These are phyloP conservation scores for Sebastes schlegelii DNA, from an alignment of 2,113 vertebrate genomes.

Conservation along the genomic window DNA sequence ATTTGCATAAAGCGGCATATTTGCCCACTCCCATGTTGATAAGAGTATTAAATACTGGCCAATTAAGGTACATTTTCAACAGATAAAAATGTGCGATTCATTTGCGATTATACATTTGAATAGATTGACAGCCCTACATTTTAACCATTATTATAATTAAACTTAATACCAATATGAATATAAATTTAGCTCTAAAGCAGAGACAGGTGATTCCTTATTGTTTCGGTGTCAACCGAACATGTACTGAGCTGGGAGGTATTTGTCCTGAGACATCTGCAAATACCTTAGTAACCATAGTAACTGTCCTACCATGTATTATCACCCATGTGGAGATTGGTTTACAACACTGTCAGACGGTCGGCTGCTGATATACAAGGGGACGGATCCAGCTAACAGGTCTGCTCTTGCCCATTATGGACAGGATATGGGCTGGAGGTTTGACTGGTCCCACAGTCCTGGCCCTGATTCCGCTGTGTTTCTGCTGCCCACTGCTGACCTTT, in stretches of 20 bases:
- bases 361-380: neutral
- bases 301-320: slow-evolving; percentile 8
- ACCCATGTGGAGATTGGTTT: neutral
- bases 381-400: neutral
- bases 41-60: too few species aligned
- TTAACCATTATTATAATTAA: neutral
- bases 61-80: too few species aligned
- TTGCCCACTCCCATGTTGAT: too few species aligned
- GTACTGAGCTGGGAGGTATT: neutral
- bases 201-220: neutral
- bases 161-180: neutral
- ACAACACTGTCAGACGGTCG: neutral
- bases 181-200: neutral
- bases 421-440: neutral
- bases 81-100: too few species aligned
- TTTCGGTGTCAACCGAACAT: neutral
- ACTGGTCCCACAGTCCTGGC: neutral
- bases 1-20: too few species aligned
- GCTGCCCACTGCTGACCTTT: slow-evolving; percentile 2
- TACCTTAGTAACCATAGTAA: slow-evolving; percentile 22
- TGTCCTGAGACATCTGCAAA: neutral
- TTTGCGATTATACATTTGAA: too few species aligned
- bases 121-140: too few species aligned
- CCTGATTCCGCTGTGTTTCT: neutral
- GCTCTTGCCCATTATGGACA: neutral